These are phyloP conservation scores for Patagioenas fasciata DNA, from an alignment of 2,113 vertebrate genomes.

Conservation along the genomic window DNA sequence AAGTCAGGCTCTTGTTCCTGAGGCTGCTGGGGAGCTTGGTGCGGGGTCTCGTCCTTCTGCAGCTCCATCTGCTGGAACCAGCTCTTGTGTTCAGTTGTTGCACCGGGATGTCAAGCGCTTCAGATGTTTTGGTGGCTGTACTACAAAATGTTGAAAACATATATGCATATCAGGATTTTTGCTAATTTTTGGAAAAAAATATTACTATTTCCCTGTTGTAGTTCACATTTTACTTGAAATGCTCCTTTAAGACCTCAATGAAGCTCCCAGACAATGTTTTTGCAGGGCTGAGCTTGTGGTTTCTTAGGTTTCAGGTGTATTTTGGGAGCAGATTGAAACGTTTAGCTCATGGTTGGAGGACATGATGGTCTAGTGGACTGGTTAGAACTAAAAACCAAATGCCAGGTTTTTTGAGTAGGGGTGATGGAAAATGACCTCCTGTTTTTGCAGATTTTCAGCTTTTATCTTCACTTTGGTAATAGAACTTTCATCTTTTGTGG, in stretches of 20 bases:
- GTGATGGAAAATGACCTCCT: not conserved
- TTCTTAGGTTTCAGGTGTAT: not conserved
- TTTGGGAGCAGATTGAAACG: not conserved
- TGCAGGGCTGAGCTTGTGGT: not conserved
- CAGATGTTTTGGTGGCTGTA: not conserved
- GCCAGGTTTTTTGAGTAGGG: not conserved
- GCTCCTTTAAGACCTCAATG: accelerated
- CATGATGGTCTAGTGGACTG: not conserved
- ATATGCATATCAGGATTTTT: not conserved
- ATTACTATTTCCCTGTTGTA: not conserved
- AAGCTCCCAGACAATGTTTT: not conserved
- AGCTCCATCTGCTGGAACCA: slow-evolving; percentile 54
- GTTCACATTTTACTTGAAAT: not conserved
- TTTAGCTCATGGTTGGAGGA: not conserved
- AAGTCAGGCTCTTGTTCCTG: not conserved
- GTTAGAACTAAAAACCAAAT: not conserved
- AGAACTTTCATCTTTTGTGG: not conserved
- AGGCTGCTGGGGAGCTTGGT: not conserved
- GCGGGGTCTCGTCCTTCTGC: not conserved
- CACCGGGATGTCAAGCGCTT: accelerated
- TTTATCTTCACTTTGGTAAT: not conserved
- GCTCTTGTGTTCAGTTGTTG: not conserved
- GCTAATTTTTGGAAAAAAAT: not conserved
- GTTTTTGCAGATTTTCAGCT: not conserved
- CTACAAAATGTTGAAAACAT: not conserved